A percentile compares a stretch with the other conserved stretches of the same genome.
These are phyloP conservation scores for Dolichoris vasculosae DNA, from an alignment of 1,140 invertebrate species.

Conservation along the genomic window DNA sequence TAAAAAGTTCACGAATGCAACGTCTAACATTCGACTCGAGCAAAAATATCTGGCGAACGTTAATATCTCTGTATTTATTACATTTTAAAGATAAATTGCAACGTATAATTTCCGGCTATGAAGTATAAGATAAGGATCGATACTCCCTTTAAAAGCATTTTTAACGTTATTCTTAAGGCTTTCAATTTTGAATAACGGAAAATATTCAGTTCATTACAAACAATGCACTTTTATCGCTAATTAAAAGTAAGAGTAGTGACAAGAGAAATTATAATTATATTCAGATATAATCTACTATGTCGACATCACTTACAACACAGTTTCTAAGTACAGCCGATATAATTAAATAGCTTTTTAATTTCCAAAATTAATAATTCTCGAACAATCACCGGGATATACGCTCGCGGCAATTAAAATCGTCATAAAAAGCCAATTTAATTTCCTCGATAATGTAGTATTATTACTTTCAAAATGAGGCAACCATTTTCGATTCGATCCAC, in stretches of 20 bases:
- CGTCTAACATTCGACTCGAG: neutral
- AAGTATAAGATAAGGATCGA: neutral
- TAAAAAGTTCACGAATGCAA: constrained; percentile 11
- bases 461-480: neutral
- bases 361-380: neutral
- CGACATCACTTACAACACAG: neutral
- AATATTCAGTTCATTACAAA: neutral
- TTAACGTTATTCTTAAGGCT: neutral
- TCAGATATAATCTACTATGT: neutral
- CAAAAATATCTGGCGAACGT: neutral
- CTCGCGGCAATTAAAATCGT: neutral
- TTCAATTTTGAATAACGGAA: neutral
- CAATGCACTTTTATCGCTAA: neutral
- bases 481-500: too few relatives aligned
- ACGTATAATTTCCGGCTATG: neutral
- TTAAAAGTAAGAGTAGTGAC: neutral
- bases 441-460: neutral
- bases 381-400: neutral
- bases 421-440: neutral
- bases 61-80: constrained; percentile 6
- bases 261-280: constrained; percentile 13
- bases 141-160: neutral
- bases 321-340: neutral
- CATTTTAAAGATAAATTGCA: neutral
- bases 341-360: neutral